Conservation (phyloP, 2,113 vertebrate genomes). For the Melanocharis versteri region DNA sequence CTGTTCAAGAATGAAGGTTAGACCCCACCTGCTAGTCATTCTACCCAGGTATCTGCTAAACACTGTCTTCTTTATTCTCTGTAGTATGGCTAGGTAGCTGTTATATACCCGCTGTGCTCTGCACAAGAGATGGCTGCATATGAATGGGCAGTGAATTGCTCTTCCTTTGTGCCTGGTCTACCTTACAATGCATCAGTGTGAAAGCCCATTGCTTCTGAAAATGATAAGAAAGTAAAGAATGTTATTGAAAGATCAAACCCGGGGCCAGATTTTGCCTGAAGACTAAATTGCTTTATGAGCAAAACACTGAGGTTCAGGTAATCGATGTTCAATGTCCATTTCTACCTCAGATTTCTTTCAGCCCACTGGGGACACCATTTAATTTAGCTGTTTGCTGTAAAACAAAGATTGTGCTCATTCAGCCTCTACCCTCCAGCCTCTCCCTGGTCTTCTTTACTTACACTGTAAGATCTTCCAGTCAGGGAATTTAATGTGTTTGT, state of each 20-base stretch:
- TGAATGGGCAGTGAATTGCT: constrained; percentile 18
- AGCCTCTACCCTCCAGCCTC: constrained; percentile 44
- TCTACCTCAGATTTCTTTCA: constrained; percentile 51
- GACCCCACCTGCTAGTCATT: constrained; percentile 26
- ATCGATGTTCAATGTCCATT: constrained; percentile 60
- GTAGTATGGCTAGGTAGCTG: neutral
- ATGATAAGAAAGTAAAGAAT: constrained; percentile 57
- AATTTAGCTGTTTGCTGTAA: constrained; percentile 66
- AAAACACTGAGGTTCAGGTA: constrained; percentile 36
- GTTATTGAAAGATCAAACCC: constrained; percentile 61
- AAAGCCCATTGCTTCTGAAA: constrained; percentile 55
- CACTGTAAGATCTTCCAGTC: constrained; percentile 20
- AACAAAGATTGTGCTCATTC: constrained; percentile 50
- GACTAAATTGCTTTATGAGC: constrained; percentile 43
- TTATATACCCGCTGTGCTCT: constrained; percentile 42
- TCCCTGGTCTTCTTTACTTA: constrained; percentile 37
- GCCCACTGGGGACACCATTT: constrained; percentile 62
- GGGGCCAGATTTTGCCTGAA: constrained; percentile 50
- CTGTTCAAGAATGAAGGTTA: constrained; percentile 30
- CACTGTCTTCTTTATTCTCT: constrained; percentile 33
- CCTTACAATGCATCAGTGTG: constrained; percentile 37
- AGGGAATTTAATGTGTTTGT: constrained; percentile 37
- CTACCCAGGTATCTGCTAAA: constrained; percentile 39
- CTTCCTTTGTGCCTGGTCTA: constrained; percentile 34
- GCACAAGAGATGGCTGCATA: constrained; percentile 20